Base-by-base conservation (phyloP, 2,797 vertebrate species). In the Lithobates pipiens region DNA sequence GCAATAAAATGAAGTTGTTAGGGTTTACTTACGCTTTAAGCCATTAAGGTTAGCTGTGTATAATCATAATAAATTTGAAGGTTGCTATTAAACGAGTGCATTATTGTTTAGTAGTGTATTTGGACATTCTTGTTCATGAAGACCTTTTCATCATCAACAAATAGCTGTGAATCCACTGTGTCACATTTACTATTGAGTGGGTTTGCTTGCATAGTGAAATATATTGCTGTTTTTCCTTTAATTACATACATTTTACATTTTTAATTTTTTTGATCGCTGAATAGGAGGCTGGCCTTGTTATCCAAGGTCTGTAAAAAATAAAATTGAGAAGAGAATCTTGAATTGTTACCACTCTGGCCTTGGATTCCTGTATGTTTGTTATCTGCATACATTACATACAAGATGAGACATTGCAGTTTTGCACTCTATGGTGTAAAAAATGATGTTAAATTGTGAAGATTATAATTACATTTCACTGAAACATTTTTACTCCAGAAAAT, bases 261-360 rank as follows among this genome's bases (percentile, higher is more conserved):
- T 29, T 29, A n/a, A 77, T 65, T 77, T 63, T 6, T 25, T 10
- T 61, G 67, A 34, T 61, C 42, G 57, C 61, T 77, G 32, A 34
- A 61, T n/a, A 9, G 32, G 63, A 79, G 63, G 15, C 77, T 29
- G 32, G 46, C 76, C 76, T 77, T 77, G 76, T 77, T 61, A 77
- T 77, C 57, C 76, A 42, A 77, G 57, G 61, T 65, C 23, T 65
- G 76, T 77, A 65, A 27, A 57, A n/a, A 39, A 13, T 5, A 77
- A 44, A 42, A 77, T 9, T 67, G 18, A 39, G 13, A 39, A 63
- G 36, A 65, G 36, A n/a, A 77, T 21, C 54, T 54, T 63, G 29
- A 57, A 23, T 34, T 63, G 5, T 32, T 76, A 29, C 32, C 34
- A 77, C 23, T 10, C 57, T 65, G 76, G 18, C 76, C 76, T 65